Percentiles rank a stretch among this genome's conserved stretches.
phyloP scores from a whole-genome alignment of 2,888 invertebrate genomes.

The Nephrotoma flavescens region DNA sequence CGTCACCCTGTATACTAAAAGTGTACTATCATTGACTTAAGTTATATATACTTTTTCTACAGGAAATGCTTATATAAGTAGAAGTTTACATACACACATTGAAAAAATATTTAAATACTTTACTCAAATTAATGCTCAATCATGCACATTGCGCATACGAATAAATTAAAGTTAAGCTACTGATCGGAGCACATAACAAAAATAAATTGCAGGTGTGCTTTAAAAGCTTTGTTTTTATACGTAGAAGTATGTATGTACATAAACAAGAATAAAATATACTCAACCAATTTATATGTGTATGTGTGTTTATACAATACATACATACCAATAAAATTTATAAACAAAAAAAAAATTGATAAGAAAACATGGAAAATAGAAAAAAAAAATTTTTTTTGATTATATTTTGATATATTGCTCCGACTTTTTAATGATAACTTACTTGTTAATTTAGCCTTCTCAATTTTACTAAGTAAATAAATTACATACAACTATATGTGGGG shows the following conservation, averaged over 20 bases:
- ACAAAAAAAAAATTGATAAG: not conserved
- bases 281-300: not conserved
- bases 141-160: not conserved
- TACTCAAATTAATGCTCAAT: not conserved
- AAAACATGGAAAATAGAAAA: not conserved
- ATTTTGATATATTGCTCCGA: slow-evolving; percentile 2
- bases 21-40: not conserved
- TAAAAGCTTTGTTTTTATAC: not conserved
- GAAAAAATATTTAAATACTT: not conserved
- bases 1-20: not conserved
- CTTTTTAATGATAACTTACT: slow-evolving; percentile 2
- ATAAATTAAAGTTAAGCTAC: not conserved
- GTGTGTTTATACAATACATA: not conserved
- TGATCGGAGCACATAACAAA: not conserved
- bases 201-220: not conserved
- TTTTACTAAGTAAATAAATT: not conserved
- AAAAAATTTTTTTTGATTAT: not conserved
- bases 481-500: not conserved
- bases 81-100: not conserved
- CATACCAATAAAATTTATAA: not conserved
- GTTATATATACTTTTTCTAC: not conserved
- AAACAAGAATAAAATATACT: not conserved
- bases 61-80: not conserved
- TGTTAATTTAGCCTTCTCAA: not conserved
- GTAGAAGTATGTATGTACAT: not conserved